Base-by-base conservation (phyloP, 2,888 invertebrate species). In the Lasioglossum villosulum region DNA sequence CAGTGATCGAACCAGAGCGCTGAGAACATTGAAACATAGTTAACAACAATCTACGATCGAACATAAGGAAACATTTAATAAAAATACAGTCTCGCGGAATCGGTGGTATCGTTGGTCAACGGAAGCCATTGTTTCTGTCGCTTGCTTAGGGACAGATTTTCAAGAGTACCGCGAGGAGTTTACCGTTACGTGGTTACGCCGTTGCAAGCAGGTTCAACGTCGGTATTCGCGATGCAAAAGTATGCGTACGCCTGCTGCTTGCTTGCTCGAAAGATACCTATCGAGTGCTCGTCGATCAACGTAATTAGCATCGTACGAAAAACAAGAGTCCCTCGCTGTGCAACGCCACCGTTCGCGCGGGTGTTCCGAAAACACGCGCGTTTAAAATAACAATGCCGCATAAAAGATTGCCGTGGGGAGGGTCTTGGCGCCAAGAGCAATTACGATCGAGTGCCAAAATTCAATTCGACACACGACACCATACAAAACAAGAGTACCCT, bases 151-250 rank as follows among this genome's bases (percentile, higher is more conserved):
- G 75, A 75, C 78, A 82, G 75, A 83, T 89, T 86, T 87, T 84
- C 85, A 83, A 86, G 80, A 73, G 87, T 83, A 90, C 87, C 81
- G 87, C 88, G 88, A 92, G 88, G 74, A 82, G 83, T 89, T 89
- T 92, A 92, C 93, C 92, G 92, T 93, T 93, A 93, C 84, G 77
- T 77, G 86, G 87, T 92, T 90, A 87, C 90, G 91, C 90, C 86
- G 86, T 86, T 90, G 88, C 89, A 87, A 84, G 87, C 89, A 88
- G 86, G 89, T 93, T 93, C 90, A 92, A 88, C 92, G 89, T 92
- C 90, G 89, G 86, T 88, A 83, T 85, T 92, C 90, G 89, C 87
- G 88, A 85, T 86, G 88, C 75, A 81, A 89, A 42, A 84, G 71
- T 80, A 72, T 71, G 27, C 72, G 74, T n/a, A 52, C 73, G 72